Conservation (phyloP, 1,140 invertebrate genomes). For the Zaprionus ghesquierei region DNA sequence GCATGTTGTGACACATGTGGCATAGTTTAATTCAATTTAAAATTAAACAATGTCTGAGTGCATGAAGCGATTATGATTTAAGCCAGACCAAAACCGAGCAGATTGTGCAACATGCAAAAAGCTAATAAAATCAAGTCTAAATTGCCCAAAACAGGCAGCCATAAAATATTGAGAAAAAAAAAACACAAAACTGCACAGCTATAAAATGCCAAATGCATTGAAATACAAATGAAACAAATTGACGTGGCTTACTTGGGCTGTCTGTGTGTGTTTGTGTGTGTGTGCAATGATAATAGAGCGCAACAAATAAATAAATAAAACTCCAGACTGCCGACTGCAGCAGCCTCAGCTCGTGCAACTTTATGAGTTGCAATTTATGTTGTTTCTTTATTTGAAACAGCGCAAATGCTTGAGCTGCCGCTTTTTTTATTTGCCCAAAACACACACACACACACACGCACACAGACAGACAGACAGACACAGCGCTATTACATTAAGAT, state of each 20-base stretch:
- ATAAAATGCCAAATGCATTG: neutral
- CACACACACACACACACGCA: conserved; percentile 13
- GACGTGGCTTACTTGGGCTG: conserved; percentile 36
- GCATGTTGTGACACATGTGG: too few species aligned
- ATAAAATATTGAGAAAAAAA: neutral
- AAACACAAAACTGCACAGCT: neutral
- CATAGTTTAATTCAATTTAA: neutral
- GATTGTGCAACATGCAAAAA: neutral
- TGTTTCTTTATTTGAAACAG: conserved; percentile 8
- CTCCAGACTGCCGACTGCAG: neutral
- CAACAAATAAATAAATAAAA: conserved; percentile 61
- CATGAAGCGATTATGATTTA: too few species aligned
- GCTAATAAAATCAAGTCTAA: conserved; percentile 44
- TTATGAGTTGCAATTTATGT: conserved; percentile 64
- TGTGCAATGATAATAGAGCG: conserved; percentile 51
- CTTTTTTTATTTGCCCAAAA: conserved; percentile 12
- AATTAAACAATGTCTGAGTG: too few species aligned
- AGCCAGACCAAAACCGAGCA: too few species aligned
- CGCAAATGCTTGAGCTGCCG: neutral
- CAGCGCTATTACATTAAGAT: conserved; percentile 42
- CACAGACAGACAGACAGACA: conserved; percentile 3
- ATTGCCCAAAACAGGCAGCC: neutral
- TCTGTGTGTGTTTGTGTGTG: conserved; percentile 27
- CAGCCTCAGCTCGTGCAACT: conserved; percentile 42
- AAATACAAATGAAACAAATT: conserved; percentile 37